Evolutionary conservation across 2,888 invertebrate genomes (phyloP).

Genomic region (Rhopalosiphum nymphaeae): DNA sequence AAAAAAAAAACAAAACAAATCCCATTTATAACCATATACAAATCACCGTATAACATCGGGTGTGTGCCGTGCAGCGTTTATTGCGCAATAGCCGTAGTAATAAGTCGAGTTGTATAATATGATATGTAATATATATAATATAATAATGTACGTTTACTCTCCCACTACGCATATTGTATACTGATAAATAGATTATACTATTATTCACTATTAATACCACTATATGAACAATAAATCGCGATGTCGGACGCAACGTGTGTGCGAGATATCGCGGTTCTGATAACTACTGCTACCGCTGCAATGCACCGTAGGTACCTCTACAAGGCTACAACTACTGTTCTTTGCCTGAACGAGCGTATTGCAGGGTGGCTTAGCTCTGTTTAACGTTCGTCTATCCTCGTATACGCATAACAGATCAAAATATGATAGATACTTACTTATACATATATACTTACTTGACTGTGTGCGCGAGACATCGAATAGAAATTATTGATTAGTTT

Average conservation of each 20-base stretch:
- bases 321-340: not conserved
- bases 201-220: not conserved
- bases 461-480: not conserved
- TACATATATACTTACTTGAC: not conserved
- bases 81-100: not conserved
- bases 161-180: not conserved
- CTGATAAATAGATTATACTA: not conserved
- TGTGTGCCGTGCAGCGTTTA: not conserved
- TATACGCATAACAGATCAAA: not conserved
- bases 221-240: not conserved
- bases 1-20: not conserved
- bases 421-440: too few species aligned
- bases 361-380: not conserved
- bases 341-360: not conserved
- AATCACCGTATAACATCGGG: not conserved
- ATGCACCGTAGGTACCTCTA: not conserved
- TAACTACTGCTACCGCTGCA: not conserved
- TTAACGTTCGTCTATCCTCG: not conserved
- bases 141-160: not conserved
- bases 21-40: not conserved
- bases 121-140: not conserved
- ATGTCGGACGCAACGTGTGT: not conserved
- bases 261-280: not conserved
- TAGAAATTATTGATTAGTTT: not conserved
- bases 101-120: conserved; percentile 4